A percentile compares a stretch with the other conserved stretches of the same genome.
These are phyloP conservation scores for Habrosyne pyritoides DNA, from an alignment of 2,888 invertebrate genomes.

Conservation along the genomic window DNA sequence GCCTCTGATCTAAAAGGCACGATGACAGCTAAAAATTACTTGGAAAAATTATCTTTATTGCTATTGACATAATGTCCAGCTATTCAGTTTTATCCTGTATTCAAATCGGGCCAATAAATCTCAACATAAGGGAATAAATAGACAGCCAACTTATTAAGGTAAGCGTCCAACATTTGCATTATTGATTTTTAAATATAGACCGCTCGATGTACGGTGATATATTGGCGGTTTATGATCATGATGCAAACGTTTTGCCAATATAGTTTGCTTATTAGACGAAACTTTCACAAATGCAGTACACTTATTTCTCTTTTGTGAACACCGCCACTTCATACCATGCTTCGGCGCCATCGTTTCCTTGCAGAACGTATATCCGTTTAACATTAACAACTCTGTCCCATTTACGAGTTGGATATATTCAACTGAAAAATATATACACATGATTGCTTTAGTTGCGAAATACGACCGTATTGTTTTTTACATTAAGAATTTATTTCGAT, in stretches of 20 bases:
- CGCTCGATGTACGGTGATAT: constrained; percentile 28
- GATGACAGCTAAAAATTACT: too few species aligned
- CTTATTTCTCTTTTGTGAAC: constrained; percentile 19
- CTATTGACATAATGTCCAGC: too few species aligned
- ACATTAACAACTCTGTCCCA: constrained; percentile 16
- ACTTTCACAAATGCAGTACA: constrained; percentile 49
- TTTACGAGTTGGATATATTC: constrained; percentile 16
- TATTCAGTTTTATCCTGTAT: too few species aligned
- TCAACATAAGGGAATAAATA: too few species aligned
- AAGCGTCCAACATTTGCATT: too few species aligned
- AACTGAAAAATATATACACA: constrained; percentile 17
- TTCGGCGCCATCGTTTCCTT: constrained; percentile 11
- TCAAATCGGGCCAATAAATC: too few species aligned
- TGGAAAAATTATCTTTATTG: too few species aligned
- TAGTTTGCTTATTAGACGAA: constrained; percentile 33
- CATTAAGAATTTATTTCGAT: too few species aligned
- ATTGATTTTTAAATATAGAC: constrained; percentile 32
- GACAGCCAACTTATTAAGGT: too few species aligned
- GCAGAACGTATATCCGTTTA: constrained; percentile 22
- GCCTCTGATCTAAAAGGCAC: too few species aligned
- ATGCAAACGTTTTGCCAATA: constrained; percentile 14
- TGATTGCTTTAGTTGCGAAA: too few species aligned
- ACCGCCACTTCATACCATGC: constrained; percentile 6
- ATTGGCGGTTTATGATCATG: constrained; percentile 46
- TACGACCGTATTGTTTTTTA: too few species aligned